Conservation (phyloP, 1,140 invertebrate species). For the Brachionus rubens region DNA sequence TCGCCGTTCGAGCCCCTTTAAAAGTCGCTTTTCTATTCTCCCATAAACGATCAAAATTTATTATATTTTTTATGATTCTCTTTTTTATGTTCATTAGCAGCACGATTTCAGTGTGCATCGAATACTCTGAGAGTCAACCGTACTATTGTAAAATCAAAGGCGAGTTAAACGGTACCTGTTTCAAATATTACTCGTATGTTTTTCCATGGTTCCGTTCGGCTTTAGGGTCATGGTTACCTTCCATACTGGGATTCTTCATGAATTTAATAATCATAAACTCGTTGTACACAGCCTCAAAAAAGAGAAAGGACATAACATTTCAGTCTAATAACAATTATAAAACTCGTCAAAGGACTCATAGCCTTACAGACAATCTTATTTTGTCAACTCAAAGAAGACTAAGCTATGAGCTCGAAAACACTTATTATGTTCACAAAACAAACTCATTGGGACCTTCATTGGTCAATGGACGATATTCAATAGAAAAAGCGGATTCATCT, state of each 20-base stretch:
- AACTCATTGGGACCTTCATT: too few species aligned
- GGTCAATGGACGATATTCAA: neutral
- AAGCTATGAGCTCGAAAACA: too few species aligned
- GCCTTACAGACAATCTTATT: neutral
- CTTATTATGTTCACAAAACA: too few species aligned
- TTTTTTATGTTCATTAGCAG: neutral
- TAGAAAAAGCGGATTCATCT: neutral
- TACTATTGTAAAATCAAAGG: slow-evolving; percentile 29
- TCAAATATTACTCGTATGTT: slow-evolving; percentile 9
- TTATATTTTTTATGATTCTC: neutral
- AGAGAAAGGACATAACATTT: neutral
- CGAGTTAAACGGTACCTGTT: slow-evolving; percentile 14
- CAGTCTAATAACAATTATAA: neutral
- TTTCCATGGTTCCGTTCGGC: slow-evolving; percentile 15
- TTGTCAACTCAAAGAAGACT: neutral
- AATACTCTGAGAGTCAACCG: neutral
- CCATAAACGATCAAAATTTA: slow-evolving; percentile 4
- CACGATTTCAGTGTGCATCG: neutral
- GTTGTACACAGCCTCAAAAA: neutral
- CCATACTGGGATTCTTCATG: neutral
- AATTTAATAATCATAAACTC: slow-evolving; percentile 4
- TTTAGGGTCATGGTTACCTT: slow-evolving; percentile 29
- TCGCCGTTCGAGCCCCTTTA: neutral
- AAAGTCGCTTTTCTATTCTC: neutral
- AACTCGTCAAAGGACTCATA: neutral